These are phyloP conservation scores for Hoplostethus atlanticus DNA, from an alignment of 2,797 vertebrate genomes.

Conservation along the genomic window DNA sequence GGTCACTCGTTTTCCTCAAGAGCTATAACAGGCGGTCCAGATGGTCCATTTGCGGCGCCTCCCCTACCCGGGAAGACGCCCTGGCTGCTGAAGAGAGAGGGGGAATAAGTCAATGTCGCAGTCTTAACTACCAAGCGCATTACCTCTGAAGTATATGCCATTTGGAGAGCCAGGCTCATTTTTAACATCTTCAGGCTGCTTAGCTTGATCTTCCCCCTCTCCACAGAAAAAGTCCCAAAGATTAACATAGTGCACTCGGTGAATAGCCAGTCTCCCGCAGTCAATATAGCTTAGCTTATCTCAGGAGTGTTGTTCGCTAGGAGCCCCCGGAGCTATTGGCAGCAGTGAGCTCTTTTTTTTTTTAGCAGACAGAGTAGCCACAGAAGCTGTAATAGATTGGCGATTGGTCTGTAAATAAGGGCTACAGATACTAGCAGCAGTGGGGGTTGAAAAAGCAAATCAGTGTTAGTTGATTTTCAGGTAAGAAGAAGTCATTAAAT, in stretches of 20 bases:
- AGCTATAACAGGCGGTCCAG: conserved; percentile 76
- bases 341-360: conserved; percentile 32
- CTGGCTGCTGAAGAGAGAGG: conserved; percentile 60
- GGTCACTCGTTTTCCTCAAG: conserved; percentile 56
- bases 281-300: conserved; percentile 66
- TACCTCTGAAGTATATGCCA: conserved; percentile 75
- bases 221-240: conserved; percentile 56
- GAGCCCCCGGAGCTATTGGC: conserved; percentile 48
- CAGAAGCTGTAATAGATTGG: conserved; percentile 39
- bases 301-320: conserved; percentile 56
- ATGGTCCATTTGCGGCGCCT: conserved; percentile 77
- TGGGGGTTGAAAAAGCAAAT: conserved; percentile 15
- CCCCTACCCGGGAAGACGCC: conserved; percentile 38
- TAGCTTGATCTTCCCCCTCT: conserved; percentile 52
- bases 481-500: conserved; percentile 13
- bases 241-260: conserved; percentile 59
- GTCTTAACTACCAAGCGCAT: conserved; percentile 80
- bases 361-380: conserved; percentile 32
- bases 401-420: conserved; percentile 55
- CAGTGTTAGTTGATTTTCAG: conserved; percentile 14
- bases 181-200: conserved; percentile 62
- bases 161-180: conserved; percentile 69
- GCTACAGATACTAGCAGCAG: conserved; percentile 17
- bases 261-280: conserved; percentile 53
- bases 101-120: conserved; percentile 78